Evolutionary conservation across 2,113 vertebrate genomes (phyloP).

Genomic region (Aramus guarauna): DNA sequence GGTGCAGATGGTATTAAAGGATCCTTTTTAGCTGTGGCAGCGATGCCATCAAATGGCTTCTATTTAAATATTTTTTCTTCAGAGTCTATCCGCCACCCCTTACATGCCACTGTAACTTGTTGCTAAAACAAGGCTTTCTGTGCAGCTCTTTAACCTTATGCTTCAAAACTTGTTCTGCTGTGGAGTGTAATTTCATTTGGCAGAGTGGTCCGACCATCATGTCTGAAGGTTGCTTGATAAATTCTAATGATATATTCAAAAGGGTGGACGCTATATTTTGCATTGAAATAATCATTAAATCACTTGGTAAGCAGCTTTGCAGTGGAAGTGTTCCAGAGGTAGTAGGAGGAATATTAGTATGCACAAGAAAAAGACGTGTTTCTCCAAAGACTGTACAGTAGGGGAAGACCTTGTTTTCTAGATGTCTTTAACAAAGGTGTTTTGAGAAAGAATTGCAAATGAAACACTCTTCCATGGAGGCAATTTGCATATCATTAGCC

Average conservation of each 20-base stretch:
- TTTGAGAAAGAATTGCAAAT: conserved; percentile 61
- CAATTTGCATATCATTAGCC: conserved; percentile 68
- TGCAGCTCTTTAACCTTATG: background rate
- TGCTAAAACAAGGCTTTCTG: background rate
- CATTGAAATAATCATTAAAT: background rate
- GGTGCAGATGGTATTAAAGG: background rate
- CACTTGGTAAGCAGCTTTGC: background rate
- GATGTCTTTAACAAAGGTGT: conserved; percentile 47
- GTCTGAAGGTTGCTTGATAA: background rate
- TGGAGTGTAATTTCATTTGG: background rate
- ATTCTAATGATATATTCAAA: background rate
- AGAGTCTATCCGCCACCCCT: background rate
- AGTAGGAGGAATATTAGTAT: conserved; percentile 48
- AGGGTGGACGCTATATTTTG: background rate
- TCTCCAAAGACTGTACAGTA: conserved; percentile 11
- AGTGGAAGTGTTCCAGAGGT: conserved; percentile 17
- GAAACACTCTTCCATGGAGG: conserved; percentile 21
- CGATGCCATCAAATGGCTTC: background rate
- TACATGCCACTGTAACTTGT: background rate
- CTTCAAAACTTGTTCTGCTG: background rate
- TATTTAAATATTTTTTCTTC: background rate
- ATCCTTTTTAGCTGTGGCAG: background rate
- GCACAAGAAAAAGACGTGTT: conserved; percentile 13
- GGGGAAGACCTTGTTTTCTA: conserved; percentile 53
- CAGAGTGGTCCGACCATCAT: background rate